Evolutionary conservation across 2,888 invertebrate genomes (phyloP).

Genomic region (Cryptocephalus primarius): DNA sequence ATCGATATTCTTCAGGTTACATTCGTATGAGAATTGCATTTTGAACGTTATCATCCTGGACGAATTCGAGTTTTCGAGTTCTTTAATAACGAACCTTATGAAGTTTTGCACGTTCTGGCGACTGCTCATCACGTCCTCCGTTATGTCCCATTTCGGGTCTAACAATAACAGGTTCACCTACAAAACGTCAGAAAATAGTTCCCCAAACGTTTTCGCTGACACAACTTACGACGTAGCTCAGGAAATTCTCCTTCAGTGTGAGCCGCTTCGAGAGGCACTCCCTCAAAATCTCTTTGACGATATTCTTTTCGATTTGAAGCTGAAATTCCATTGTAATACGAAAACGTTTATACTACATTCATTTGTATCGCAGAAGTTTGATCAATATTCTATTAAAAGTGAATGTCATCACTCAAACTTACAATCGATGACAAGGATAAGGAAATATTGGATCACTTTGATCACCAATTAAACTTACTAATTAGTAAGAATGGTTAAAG

Average conservation of each 20-base stretch:
- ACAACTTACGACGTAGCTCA: conserved; percentile 33
- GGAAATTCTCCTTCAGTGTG: conserved; percentile 40
- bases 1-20: conserved; percentile 44
- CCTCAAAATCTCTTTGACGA: conserved; percentile 46
- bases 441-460: too few relatives aligned
- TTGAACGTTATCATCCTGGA: conserved; percentile 45
- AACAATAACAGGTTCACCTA: conserved; percentile 42
- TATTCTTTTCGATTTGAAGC: conserved; percentile 35
- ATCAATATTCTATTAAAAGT: too few relatives aligned
- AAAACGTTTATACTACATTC: too few relatives aligned
- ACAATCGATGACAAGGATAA: too few relatives aligned
- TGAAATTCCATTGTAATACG: too few relatives aligned
- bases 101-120: conserved; percentile 43
- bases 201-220: too few relatives aligned
- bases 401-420: too few relatives aligned
- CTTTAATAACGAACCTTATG: conserved; percentile 41
- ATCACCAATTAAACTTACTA: too few relatives aligned
- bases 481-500: too few relatives aligned
- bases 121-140: conserved; percentile 36
- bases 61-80: conserved; percentile 32
- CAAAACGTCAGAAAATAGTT: not conserved
- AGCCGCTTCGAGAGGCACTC: conserved; percentile 38
- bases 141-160: conserved; percentile 46
- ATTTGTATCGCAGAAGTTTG: too few relatives aligned
- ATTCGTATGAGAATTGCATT: conserved; percentile 51